Conservation (phyloP, 2,113 vertebrate species). For the Mirounga angustirostris region DNA sequence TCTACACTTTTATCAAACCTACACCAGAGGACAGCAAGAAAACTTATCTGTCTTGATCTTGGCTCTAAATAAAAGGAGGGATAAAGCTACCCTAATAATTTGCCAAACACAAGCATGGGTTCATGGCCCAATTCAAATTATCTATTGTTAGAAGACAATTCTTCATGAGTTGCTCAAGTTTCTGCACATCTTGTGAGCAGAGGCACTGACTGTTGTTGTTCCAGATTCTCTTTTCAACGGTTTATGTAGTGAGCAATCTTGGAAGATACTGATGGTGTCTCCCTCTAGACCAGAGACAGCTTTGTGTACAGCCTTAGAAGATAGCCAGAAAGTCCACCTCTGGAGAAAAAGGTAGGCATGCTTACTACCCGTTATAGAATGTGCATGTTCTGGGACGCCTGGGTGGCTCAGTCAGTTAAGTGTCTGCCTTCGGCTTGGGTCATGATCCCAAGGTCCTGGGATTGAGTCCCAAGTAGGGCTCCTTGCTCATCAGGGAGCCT, state of each 20-base stretch:
- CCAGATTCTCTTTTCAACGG: neutral
- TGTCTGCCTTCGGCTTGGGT: too few species aligned
- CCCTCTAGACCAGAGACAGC: neutral
- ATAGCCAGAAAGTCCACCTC: neutral
- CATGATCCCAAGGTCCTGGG: too few species aligned
- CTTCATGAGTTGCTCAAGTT: neutral
- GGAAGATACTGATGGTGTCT: neutral
- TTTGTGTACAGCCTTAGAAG: neutral
- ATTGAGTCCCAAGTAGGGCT: too few species aligned
- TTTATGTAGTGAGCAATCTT: neutral
- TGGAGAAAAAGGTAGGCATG: neutral
- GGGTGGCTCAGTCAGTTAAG: too few species aligned
- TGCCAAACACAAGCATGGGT: neutral
- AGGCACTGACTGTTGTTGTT: neutral
- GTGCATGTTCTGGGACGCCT: neutral
- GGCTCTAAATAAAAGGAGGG: neutral
- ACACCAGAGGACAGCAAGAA: neutral
- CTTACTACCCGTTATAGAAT: neutral
- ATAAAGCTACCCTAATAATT: neutral
- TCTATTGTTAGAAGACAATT: neutral
- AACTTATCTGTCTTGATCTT: neutral
- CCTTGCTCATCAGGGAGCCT: too few species aligned
- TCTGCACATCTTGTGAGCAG: neutral
- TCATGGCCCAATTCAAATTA: constrained; percentile 23
- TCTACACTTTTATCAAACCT: neutral